Conservation (phyloP, 2,113 vertebrate genomes). For the Cepphus grylle region DNA sequence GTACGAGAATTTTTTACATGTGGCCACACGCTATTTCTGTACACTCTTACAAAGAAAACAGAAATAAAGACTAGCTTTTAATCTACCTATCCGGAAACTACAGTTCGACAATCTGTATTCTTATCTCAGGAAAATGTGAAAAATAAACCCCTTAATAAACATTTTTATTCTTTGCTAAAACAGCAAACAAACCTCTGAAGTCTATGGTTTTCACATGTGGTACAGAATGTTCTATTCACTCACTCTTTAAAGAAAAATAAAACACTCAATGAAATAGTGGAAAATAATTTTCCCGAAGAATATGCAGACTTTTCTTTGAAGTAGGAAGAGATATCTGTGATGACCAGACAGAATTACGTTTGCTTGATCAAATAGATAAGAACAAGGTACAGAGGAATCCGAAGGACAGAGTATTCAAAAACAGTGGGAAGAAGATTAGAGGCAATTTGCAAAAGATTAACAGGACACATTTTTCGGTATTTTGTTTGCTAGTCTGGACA, state of each 20-base stretch:
- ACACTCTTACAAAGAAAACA: not conserved
- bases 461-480: not conserved
- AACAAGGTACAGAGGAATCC: not conserved
- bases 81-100: not conserved
- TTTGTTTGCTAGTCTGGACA: not conserved
- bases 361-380: not conserved
- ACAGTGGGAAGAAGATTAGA: not conserved
- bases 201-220: not conserved
- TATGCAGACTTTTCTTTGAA: conserved; percentile 8
- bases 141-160: not conserved
- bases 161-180: not conserved
- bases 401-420: not conserved
- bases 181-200: not conserved
- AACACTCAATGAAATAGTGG: not conserved
- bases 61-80: not conserved
- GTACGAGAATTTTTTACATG: not conserved
- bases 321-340: not conserved
- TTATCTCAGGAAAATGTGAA: not conserved
- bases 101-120: not conserved
- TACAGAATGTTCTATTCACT: conserved; percentile 16
- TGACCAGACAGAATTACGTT: not conserved
- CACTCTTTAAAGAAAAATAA: conserved; percentile 34
- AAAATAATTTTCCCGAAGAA: conserved; percentile 20
- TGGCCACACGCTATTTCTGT: not conserved
- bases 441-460: not conserved